A percentile compares a stretch with the other conserved stretches of the same genome.
Evolutionary conservation across 2,888 invertebrate genomes (phyloP).

Genomic region (Clanis bilineata): DNA sequence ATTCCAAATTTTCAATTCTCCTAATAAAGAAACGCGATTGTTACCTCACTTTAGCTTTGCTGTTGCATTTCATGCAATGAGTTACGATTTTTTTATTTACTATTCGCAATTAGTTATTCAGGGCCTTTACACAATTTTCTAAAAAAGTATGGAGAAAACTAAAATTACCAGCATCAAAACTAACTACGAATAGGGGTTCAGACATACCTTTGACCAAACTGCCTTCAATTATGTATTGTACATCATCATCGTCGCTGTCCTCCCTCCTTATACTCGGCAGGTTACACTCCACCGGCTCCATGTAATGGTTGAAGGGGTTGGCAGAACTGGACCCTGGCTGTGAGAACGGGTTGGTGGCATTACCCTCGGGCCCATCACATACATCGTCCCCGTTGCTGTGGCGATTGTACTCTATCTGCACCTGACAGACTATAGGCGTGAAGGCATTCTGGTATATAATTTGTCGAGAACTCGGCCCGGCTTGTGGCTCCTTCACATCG

Average conservation of each 20-base stretch:
- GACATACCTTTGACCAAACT: constrained; percentile 58
- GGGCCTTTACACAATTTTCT: no score
- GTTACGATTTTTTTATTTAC: no score
- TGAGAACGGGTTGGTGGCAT: constrained; percentile 55
- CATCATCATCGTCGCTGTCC: constrained; percentile 21
- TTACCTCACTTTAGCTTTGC: no score
- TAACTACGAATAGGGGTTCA: no score
- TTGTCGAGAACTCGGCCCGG: constrained; percentile 16
- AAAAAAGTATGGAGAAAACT: no score
- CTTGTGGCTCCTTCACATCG: constrained; percentile 17
- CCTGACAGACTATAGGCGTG: constrained; percentile 22
- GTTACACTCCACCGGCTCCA: constrained; percentile 25
- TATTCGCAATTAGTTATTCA: no score
- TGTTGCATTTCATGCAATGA: no score
- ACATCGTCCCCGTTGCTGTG: constrained; percentile 38
- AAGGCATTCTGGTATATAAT: constrained; percentile 65
- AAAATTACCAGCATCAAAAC: no score
- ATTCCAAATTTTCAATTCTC: no score
- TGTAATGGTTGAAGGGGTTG: constrained; percentile 49
- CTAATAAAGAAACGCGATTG: no score
- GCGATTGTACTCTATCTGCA: constrained; percentile 18
- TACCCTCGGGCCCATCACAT: constrained; percentile 44
- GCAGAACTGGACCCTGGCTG: constrained; percentile 35
- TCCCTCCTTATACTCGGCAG: constrained; percentile 10
- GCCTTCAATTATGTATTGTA: constrained; percentile 47